Conservation (phyloP, 2,888 invertebrate genomes). For the Acanthosepion pharaonis region DNA sequence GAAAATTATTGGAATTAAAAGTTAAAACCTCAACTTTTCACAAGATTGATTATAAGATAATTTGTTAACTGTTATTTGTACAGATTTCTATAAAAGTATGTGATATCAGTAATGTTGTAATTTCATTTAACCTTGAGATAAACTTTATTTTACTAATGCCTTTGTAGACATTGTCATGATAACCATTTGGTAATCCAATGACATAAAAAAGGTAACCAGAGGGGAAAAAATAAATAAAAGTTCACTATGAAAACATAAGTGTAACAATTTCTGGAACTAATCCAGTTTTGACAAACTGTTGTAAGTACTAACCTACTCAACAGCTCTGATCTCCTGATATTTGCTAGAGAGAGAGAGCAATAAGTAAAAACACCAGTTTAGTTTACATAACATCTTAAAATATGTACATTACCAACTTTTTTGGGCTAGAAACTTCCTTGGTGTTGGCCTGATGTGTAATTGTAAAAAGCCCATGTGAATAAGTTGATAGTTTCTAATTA, state of each 20-base stretch:
- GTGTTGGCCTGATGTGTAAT: not conserved
- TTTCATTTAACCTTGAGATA: constrained; percentile 18
- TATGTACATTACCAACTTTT: not conserved
- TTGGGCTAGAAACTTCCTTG: not conserved
- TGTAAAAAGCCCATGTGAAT: not conserved
- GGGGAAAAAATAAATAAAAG: not conserved
- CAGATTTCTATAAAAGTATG: not conserved
- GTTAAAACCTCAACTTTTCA: too few species aligned
- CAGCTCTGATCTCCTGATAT: not conserved
- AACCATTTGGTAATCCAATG: constrained; percentile 4
- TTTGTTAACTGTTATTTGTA: not conserved
- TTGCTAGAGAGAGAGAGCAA: not conserved
- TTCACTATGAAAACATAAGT: too few species aligned
- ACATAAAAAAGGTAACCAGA: not conserved
- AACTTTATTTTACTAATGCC: not conserved
- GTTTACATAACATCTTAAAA: not conserved
- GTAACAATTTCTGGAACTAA: not conserved
- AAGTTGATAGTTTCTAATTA: not conserved
- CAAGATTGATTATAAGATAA: too few species aligned
- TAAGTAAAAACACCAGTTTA: constrained; percentile 6
- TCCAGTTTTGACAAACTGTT: not conserved
- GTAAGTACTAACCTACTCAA: constrained; percentile 2
- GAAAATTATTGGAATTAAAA: too few species aligned
- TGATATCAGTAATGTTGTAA: not conserved
- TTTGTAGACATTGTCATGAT: not conserved